A percentile compares a stretch with the other conserved stretches of the same genome.
Evolutionary conservation across 2,113 vertebrate genomes (phyloP).

Genomic region (Myxocyprinus asiaticus): DNA sequence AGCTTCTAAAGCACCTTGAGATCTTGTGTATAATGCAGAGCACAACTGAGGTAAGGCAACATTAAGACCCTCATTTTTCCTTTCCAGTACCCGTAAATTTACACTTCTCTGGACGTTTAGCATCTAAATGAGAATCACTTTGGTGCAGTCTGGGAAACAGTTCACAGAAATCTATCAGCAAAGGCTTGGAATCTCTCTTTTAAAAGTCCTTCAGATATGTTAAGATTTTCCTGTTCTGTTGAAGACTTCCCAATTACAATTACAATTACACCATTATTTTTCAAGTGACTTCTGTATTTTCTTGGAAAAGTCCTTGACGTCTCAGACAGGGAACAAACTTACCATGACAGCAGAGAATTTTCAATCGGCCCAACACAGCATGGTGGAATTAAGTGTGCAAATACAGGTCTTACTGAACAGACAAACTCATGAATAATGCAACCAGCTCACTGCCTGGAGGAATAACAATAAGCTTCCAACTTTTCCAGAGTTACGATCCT

Average conservation of each 20-base stretch:
- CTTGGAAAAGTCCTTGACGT: background rate
- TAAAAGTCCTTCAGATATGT: conserved; percentile 1
- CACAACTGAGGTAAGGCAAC: conserved; percentile 63
- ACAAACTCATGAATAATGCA: conserved; percentile 48
- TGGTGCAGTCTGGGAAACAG: background rate
- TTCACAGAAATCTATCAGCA: background rate
- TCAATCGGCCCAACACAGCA: conserved; percentile 38
- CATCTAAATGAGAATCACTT: conserved; percentile 14
- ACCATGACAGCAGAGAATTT: conserved; percentile 20
- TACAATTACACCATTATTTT: conserved; percentile 56
- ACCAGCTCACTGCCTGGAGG: background rate
- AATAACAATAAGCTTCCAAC: conserved; percentile 44
- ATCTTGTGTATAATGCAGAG: conserved; percentile 67
- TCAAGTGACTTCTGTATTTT: conserved; percentile 48
- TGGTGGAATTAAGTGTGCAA: conserved; percentile 40
- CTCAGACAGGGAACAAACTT: conserved; percentile 28
- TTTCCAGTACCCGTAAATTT: conserved; percentile 36
- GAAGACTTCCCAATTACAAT: conserved; percentile 67
- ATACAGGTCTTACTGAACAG: conserved; percentile 14
- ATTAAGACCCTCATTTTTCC: conserved; percentile 64
- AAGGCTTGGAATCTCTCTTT: background rate
- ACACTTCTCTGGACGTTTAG: conserved; percentile 38
- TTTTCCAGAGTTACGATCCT: conserved; percentile 27
- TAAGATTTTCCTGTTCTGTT: conserved; percentile 51
- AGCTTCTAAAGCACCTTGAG: conserved; percentile 62